These are phyloP conservation scores for Troides oblongomaculatus DNA, from an alignment of 2,888 invertebrate genomes.

Conservation along the genomic window DNA sequence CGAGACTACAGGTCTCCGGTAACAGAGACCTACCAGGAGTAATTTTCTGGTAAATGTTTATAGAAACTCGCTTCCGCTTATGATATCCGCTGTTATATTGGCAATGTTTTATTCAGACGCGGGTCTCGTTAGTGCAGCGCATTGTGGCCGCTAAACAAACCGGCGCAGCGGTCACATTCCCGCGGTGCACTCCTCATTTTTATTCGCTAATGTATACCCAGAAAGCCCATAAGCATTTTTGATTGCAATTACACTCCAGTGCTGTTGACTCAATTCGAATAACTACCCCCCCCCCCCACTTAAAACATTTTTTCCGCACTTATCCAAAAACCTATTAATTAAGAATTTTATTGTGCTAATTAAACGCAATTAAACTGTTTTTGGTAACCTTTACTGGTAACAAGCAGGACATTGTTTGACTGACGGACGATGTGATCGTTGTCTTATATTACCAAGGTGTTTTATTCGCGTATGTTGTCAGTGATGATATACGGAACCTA, in stretches of 20 bases:
- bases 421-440: too few relatives aligned
- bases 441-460: too few relatives aligned
- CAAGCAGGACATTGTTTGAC: neutral
- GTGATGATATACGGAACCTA: too few relatives aligned
- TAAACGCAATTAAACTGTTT: constrained; percentile 4
- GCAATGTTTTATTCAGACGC: constrained; percentile 76
- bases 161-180: constrained; percentile 53
- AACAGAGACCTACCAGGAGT: too few relatives aligned
- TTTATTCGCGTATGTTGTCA: too few relatives aligned
- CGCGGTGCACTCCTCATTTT: constrained; percentile 61
- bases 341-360: neutral
- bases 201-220: constrained; percentile 32
- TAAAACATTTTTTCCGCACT: neutral
- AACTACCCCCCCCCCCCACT: neutral
- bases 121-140: constrained; percentile 73
- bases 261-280: constrained; percentile 9
- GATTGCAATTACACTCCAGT: constrained; percentile 24
- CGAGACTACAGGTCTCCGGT: too few relatives aligned
- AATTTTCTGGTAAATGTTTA: too few relatives aligned
- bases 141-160: constrained; percentile 76
- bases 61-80: constrained; percentile 39
- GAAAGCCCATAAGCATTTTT: constrained; percentile 24
- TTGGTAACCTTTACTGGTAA: neutral
- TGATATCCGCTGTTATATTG: constrained; percentile 38
- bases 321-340: neutral